A percentile compares a stretch with the other conserved stretches of the same genome.
phyloP scores from a whole-genome alignment of 2,888 invertebrate genomes.

The Plemyria rubiginata region DNA sequence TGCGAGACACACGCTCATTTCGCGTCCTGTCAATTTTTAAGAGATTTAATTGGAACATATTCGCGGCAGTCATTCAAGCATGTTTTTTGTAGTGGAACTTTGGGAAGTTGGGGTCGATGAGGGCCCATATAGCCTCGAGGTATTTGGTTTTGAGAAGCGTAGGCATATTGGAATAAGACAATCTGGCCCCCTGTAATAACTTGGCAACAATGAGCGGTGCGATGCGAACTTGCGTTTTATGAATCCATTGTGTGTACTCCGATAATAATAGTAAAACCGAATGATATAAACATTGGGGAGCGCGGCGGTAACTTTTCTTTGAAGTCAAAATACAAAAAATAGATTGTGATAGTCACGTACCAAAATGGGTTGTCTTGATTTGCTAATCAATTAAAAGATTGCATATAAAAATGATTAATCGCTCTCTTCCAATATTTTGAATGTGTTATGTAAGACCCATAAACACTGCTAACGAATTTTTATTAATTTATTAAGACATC shows the following conservation, averaged over 20 bases:
- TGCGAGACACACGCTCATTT: conserved; percentile 54
- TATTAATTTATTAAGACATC: no score
- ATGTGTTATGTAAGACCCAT: no score
- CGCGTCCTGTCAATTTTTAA: conserved; percentile 53
- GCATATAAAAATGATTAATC: no score
- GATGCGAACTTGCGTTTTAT: conserved; percentile 42
- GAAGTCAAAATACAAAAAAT: conserved; percentile 2
- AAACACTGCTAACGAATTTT: no score
- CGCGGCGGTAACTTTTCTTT: conserved; percentile 9
- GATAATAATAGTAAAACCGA: conserved; percentile 38
- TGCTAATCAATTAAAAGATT: no score
- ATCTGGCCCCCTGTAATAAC: conserved; percentile 70
- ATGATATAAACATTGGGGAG: conserved; percentile 34
- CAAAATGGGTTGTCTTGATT: no score
- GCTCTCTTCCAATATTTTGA: no score
- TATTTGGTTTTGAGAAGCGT: conserved; percentile 71
- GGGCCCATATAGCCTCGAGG: conserved; percentile 69
- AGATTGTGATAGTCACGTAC: neutral
- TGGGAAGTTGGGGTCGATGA: conserved; percentile 49
- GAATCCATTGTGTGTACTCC: conserved; percentile 39
- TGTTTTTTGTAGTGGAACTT: conserved; percentile 54
- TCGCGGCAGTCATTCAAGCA: conserved; percentile 58
- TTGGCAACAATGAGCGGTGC: conserved; percentile 43
- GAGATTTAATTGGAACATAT: conserved; percentile 81
- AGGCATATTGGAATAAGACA: conserved; percentile 76